Evolutionary conservation across 2,797 vertebrate species (phyloP), one percentile per base, ranked within the genome.

Genomic region (Anniella stebbinsi): DNA sequence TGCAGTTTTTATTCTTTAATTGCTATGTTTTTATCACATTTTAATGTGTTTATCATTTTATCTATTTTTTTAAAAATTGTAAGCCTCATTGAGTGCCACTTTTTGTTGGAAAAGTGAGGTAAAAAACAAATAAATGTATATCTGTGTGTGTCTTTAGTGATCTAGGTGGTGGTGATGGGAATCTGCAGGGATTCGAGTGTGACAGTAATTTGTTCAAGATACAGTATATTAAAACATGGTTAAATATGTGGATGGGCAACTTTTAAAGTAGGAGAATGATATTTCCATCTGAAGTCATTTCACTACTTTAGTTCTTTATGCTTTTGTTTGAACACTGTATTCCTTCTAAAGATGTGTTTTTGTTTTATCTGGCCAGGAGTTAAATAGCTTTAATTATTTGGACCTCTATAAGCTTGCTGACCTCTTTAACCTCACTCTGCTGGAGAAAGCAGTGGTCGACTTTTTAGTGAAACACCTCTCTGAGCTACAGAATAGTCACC

Each of bases 301-400:
- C 5, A 12, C 63, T 1, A 33, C 94, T 2, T 1, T 84, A 93
- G 89, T 82, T 77, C 86, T 93, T 2, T 87, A 73, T 18, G 80
- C 60, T 63, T 89, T 88, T 78, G 41, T 80, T 93, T 75, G 90
- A 38, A 90, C 86, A 72, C 38, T 18, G 2, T 28, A 77, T 90
- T 86, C 89, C 93, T 95, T 93, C 93, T 97, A 93, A 90, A 97
- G 57, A 17, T 0, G 0, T 89, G 21, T 95, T 92, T 95, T 95
- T 95, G 51, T 90, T 97, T 97, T 92, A 87, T 91, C 88, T 93
- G 87, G 94, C 87, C 96, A 99, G 99, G 99, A 99, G 96, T 97
- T 99, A 96, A 99, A 98, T 97, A 98, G 98, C 89, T 98, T 98
- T 96, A 99, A 99, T 98, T 99, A 99, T 97, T 97, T 99, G 98